A percentile compares a stretch with the other conserved stretches of the same genome.
Conservation (phyloP, 2,797 vertebrate genomes). For the Rousettus madagascariensis region DNA sequence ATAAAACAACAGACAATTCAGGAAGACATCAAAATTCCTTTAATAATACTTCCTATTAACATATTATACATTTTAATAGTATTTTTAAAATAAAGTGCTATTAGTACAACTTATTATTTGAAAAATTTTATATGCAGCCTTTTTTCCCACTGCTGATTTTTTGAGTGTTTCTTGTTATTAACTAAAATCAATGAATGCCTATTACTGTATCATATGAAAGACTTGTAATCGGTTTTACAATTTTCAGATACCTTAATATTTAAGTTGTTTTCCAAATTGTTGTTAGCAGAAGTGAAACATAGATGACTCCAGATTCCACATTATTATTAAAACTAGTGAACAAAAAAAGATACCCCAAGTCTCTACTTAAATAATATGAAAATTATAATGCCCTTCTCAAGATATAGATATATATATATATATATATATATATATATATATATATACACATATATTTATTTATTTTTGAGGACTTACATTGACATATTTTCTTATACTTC, state of each 20-base stretch:
- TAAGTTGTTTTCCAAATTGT: background rate
- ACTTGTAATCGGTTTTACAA: background rate
- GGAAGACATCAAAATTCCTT: background rate
- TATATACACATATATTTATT: no score
- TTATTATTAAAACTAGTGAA: background rate
- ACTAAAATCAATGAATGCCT: background rate
- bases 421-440: no score
- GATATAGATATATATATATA: no score
- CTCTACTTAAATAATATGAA: background rate
- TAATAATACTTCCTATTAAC: background rate
- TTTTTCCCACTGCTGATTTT: background rate
- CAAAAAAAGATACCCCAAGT: background rate
- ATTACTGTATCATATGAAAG: background rate
- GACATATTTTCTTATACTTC: background rate
- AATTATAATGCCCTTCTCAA: background rate
- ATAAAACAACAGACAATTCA: background rate
- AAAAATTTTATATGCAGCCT: background rate
- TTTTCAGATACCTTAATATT: background rate
- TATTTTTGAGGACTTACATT: background rate
- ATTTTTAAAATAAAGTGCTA: background rate
- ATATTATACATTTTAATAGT: background rate
- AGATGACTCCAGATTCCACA: background rate
- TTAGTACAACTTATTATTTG: background rate
- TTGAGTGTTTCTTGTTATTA: background rate
- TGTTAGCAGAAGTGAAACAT: background rate